These are phyloP conservation scores for Pao palembangensis DNA, from an alignment of 2,113 vertebrate species.

Conservation along the genomic window DNA sequence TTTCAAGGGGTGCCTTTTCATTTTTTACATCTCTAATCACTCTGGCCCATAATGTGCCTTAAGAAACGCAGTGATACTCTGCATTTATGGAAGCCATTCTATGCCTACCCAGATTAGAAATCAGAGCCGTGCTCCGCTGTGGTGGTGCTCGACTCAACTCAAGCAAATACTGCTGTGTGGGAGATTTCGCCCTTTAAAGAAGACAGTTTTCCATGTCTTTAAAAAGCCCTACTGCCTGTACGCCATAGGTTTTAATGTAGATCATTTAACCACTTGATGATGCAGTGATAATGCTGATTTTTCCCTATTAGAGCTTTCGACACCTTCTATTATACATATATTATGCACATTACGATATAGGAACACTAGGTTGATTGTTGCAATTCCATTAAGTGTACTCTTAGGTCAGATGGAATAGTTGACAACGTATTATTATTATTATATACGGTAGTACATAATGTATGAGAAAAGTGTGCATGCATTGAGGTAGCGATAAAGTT, in stretches of 20 bases:
- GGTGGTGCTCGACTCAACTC: constrained; percentile 54
- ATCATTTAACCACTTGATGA: no score
- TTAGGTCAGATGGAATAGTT: no score
- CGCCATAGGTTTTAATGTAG: not conserved
- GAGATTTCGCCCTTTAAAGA: constrained; percentile 60
- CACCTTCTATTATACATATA: no score
- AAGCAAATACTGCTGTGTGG: constrained; percentile 58
- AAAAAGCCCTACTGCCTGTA: constrained; percentile 16
- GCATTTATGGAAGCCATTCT: constrained; percentile 64
- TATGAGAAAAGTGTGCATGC: no score
- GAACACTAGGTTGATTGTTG: no score
- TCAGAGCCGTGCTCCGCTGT: constrained; percentile 65
- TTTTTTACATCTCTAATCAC: constrained; percentile 76
- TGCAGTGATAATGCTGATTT: no score
- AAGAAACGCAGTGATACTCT: constrained; percentile 67
- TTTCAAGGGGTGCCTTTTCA: constrained; percentile 74
- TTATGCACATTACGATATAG: no score
- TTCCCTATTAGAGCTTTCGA: no score
- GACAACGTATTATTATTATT: no score
- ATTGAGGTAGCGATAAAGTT: no score
- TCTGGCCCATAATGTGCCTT: constrained; percentile 69
- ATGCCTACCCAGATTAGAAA: constrained; percentile 69
- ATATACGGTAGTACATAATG: no score
- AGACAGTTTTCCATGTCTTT: constrained; percentile 37
- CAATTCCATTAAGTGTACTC: no score